Base-by-base conservation (phyloP, 2,888 invertebrate genomes). In the Cylloceria caligata region DNA sequence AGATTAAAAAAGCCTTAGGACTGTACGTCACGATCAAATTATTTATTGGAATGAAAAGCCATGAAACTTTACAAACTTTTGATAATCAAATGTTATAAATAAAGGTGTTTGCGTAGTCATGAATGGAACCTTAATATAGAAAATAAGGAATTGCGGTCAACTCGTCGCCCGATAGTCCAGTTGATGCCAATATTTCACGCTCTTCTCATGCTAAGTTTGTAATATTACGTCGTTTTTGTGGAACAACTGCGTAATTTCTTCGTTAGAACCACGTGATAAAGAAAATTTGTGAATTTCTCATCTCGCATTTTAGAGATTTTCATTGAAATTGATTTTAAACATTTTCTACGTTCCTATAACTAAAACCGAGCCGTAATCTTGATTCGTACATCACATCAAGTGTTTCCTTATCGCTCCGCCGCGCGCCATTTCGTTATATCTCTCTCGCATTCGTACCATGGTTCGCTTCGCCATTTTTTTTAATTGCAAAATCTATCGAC, bases 41-140 rank as follows among this genome's bases (percentile, higher is more conserved):
- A n/a, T 9, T 13, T 13, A 34, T 11, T 52, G 7, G 7, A 60
- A 60, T 19, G 19, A 7, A 19, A 60, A 60, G n/a, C n/a, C n/a
- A n/a, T 34, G 16, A 7, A 13, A 60, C 16, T 39, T 6, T 36
- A 65, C 47, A 16, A 16, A 60, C 34, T 57, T 57, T 30, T 7
- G n/a, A 1, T 6, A n/a, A 57, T 30, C 55, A 27, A 30, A 57
- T n/a, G 55, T 30, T 57, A 57, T 30, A 30, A 30, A 57, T 57
- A 57, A 57, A 30, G 13, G 1, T 57, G 13, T 30, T 11, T 24
- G 4, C 52, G 24, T 49, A 21, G 49, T 21, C 21, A 16, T 19
- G 24, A 9, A 13, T 24, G 13, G 1, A 24, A 3, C 24, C 24
- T 52, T 52, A 52, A 52, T 52, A 27, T 52, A 52, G 52, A 52